A percentile compares a stretch with the other conserved stretches of the same genome.
phyloP scores from a whole-genome alignment of 2,797 vertebrate genomes.

The Pseudocheirus occidentalis region DNA sequence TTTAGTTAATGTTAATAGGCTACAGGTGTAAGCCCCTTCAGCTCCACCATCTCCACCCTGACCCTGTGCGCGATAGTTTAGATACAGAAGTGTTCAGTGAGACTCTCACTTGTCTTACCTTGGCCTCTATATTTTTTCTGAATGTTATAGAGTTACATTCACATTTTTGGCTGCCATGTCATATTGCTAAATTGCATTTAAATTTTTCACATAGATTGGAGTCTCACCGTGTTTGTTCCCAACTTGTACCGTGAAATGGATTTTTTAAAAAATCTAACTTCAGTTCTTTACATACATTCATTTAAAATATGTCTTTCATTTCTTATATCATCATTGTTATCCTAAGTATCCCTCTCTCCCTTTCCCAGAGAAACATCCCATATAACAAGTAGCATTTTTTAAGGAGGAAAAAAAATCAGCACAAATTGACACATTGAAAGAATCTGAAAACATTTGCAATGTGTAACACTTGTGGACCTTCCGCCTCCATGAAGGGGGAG shows the following conservation, averaged over 20 bases:
- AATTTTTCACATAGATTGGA: not conserved
- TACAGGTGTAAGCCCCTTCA: no score
- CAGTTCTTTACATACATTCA: not conserved
- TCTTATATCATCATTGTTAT: not conserved
- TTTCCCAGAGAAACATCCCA: not conserved
- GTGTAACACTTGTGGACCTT: not conserved
- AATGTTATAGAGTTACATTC: not conserved
- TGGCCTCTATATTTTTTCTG: not conserved
- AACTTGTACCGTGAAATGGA: not conserved
- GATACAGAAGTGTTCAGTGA: no score
- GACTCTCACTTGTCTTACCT: no score
- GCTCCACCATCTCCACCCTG: no score
- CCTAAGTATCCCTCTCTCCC: not conserved
- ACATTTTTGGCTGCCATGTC: not conserved
- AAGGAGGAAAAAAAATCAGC: not conserved
- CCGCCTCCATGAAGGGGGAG: not conserved
- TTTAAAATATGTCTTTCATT: not conserved
- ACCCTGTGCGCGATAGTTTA: no score
- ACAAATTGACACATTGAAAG: not conserved
- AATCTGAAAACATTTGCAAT: not conserved
- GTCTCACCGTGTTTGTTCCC: not conserved
- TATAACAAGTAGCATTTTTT: not conserved
- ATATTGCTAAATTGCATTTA: not conserved
- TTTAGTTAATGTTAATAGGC: no score
- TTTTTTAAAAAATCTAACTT: not conserved